Evolutionary conservation across 2,888 invertebrate species (phyloP), one percentile per base, ranked within the genome.

Genomic region (Geophilus truncorum): DNA sequence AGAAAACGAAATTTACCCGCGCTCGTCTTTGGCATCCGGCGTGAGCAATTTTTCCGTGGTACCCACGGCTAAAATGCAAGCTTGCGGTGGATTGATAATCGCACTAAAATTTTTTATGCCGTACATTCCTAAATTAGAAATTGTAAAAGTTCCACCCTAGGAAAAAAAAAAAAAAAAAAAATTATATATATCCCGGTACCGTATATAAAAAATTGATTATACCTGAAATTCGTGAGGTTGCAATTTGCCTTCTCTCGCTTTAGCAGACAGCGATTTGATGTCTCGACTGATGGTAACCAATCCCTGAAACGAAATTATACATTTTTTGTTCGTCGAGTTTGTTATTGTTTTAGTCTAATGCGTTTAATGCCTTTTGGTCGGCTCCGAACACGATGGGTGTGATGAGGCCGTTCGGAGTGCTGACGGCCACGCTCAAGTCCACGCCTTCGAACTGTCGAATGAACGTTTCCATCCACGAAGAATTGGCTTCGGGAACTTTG

Each of bases 371-470:
- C 87, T 96, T 96, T 70, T 91, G 91, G 86, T 98, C 95, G 0
- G 97, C 97, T 85, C 92, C 91, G 87, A 94, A 94, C 15, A 99
- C 91, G 84, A 99, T 98, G 0, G 99, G 99, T 0, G 99, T 99
- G 82, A 99, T 97, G 10, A 99, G 90, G 0, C 99, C 99, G 82
- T 91, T 91, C 4, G 96, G 95, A 0, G 98, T 98, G 82, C 96
- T 95, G 5, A 99, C 99, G 0, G 99, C 98, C 81, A 99, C 95
- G 85, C 94, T 95, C 0, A 99, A 93, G 87, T 99, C 99, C 10
- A 98, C 98, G 85, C 93, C 92, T 78, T 76, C 92, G 90, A 88
- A 97, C 95, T 97, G 94, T 89, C 98, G 91, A 85, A 98, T 96
- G 85, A 92, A 92, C 6, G 92, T 90, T 80, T 94, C 97, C 92